phyloP scores from a whole-genome alignment of 2,888 invertebrate genomes.

The Diplazon laetatorius region DNA sequence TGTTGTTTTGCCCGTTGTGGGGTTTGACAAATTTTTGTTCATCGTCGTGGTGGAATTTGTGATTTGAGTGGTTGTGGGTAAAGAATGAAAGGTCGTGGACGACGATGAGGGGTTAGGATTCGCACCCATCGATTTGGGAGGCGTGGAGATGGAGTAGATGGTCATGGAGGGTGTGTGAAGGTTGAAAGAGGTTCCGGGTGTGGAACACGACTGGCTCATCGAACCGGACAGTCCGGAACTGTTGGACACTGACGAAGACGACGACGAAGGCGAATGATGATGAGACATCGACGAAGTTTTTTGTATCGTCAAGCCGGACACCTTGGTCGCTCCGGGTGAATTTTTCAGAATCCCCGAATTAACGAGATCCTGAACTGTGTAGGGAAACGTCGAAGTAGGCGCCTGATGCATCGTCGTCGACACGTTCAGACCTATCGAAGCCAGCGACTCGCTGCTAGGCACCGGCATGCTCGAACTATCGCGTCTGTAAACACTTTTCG shows the following conservation, averaged over 20 bases:
- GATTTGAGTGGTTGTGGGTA: too few species aligned
- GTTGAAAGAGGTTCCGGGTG: conserved; percentile 67
- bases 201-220: conserved; percentile 58
- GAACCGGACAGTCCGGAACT: conserved; percentile 55
- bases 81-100: conserved; percentile 51
- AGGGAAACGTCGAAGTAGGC: conserved; percentile 66
- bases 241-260: conserved; percentile 56
- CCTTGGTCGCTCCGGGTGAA: conserved; percentile 64
- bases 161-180: conserved; percentile 76
- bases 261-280: too few species aligned
- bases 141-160: conserved; percentile 73
- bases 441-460: conserved; percentile 68
- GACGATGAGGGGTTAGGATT: conserved; percentile 37
- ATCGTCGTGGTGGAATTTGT: conserved; percentile 13
- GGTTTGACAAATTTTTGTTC: conserved; percentile 25
- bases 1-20: conserved; percentile 34
- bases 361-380: conserved; percentile 73
- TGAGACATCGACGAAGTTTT: conserved; percentile 58
- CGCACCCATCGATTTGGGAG: conserved; percentile 54
- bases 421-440: conserved; percentile 72
- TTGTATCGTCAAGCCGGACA: conserved; percentile 58
- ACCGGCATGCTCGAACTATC: conserved; percentile 50
- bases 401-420: conserved; percentile 70
- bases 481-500: conserved; percentile 55
- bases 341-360: conserved; percentile 69